Percentiles rank a stretch among this genome's conserved stretches.
Conservation (phyloP, 2,113 vertebrate genomes). For the Platichthys flesus region DNA sequence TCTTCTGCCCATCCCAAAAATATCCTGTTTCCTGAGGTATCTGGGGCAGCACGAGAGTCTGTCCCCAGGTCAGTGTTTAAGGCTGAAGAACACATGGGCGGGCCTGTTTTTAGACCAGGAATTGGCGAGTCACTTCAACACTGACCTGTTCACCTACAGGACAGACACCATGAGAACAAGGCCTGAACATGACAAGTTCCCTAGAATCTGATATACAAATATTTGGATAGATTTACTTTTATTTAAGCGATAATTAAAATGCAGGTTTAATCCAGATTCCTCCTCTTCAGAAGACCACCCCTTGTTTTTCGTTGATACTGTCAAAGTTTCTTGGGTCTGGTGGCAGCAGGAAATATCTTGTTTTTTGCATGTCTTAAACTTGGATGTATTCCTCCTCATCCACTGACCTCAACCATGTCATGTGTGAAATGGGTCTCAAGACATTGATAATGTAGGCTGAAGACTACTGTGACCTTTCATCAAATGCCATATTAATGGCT, state of each 20-base stretch:
- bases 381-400: too few relatives aligned
- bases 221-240: conserved; percentile 74
- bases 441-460: too few relatives aligned
- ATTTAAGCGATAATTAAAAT: conserved; percentile 68
- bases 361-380: too few relatives aligned
- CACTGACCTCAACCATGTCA: too few relatives aligned
- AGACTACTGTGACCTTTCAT: too few relatives aligned
- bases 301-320: conserved; percentile 4
- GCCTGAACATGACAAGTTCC: too few relatives aligned
- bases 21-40: conserved; percentile 49
- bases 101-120: conserved; percentile 48
- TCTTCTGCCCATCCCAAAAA: conserved; percentile 12
- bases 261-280: conserved; percentile 58
- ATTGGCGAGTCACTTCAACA: neutral
- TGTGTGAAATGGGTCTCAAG: too few relatives aligned
- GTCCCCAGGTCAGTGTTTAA: conserved; percentile 31
- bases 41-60: conserved; percentile 20
- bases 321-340: neutral
- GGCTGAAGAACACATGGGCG: neutral
- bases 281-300: conserved; percentile 38
- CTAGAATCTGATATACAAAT: conserved; percentile 82
- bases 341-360: too few relatives aligned
- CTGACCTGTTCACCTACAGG: neutral
- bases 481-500: too few relatives aligned
- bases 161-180: neutral